Conservation (phyloP, 2,797 vertebrate species). For the Myripristis jacobus region DNA sequence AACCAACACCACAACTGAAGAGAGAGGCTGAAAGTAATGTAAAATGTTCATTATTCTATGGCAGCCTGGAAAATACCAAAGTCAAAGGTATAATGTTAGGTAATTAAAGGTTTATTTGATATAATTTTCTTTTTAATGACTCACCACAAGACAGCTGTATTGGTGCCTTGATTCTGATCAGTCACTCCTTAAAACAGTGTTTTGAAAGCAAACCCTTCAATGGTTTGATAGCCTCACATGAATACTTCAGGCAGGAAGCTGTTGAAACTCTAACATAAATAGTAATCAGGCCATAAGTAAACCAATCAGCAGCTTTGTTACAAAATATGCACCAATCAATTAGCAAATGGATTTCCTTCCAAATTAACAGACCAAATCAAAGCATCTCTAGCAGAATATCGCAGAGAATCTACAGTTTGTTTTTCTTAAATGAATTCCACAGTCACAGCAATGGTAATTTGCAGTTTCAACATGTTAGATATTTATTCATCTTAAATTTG, state of each 20-base stretch:
- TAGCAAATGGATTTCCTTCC: slow-evolving; percentile 80
- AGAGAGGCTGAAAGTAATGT: not conserved
- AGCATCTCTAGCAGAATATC: slow-evolving; percentile 67
- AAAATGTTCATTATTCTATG: slow-evolving; percentile 9
- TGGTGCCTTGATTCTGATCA: slow-evolving; percentile 49
- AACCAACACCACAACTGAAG: slow-evolving; percentile 5
- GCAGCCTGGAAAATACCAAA: not conserved
- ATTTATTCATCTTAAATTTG: slow-evolving; percentile 48
- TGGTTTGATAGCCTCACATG: slow-evolving; percentile 64
- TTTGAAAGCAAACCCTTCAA: slow-evolving; percentile 53
- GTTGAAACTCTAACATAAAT: slow-evolving; percentile 81
- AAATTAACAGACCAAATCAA: slow-evolving; percentile 76
- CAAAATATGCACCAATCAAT: slow-evolving; percentile 80
- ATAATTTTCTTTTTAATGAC: slow-evolving; percentile 33
- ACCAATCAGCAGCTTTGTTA: slow-evolving; percentile 81
- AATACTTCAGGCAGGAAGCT: slow-evolving; percentile 72
- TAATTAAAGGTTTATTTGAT: slow-evolving; percentile 10
- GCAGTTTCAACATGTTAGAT: slow-evolving; percentile 43
- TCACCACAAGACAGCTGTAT: slow-evolving; percentile 33
- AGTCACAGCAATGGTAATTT: slow-evolving; percentile 51
- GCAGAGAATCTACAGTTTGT: slow-evolving; percentile 75
- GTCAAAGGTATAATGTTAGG: slow-evolving; percentile 20
- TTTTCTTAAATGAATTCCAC: slow-evolving; percentile 71
- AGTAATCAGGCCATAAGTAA: slow-evolving; percentile 82
- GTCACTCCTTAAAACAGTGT: slow-evolving; percentile 42